phyloP scores from a whole-genome alignment of 2,888 invertebrate genomes.

The Hemithea aestivaria region DNA sequence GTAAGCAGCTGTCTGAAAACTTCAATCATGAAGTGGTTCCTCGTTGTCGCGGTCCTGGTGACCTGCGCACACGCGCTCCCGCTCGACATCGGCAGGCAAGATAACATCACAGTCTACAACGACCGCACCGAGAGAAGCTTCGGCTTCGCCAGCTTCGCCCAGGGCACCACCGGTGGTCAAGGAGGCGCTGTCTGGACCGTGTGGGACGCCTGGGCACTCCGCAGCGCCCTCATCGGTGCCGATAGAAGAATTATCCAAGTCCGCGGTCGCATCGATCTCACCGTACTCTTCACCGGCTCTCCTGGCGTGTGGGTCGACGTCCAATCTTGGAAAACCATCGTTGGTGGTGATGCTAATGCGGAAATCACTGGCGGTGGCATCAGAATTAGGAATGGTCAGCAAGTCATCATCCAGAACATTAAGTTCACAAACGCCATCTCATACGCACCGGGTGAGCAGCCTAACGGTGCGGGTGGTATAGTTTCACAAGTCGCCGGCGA shows the following conservation, averaged over 20 bases:
- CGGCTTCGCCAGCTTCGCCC: slow-evolving; percentile 14
- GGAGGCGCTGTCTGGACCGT: slow-evolving; percentile 21
- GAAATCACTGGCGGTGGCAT: slow-evolving; percentile 21
- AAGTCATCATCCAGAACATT: slow-evolving; percentile 22
- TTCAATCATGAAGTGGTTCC: no score
- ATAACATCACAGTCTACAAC: background rate
- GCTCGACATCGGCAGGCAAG: background rate
- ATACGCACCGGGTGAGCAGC: slow-evolving; percentile 17
- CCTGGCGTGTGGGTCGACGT: slow-evolving; percentile 19
- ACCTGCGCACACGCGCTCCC: no score
- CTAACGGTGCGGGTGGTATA: slow-evolving; percentile 18
- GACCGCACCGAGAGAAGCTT: no score
- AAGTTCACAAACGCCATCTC: slow-evolving; percentile 21
- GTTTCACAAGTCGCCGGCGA: background rate
- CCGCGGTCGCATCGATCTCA: slow-evolving; percentile 20
- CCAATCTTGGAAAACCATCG: slow-evolving; percentile 18
- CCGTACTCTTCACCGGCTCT: slow-evolving; percentile 12
- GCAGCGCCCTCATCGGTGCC: slow-evolving; percentile 10
- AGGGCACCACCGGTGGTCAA: slow-evolving; percentile 18
- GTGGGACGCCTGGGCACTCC: slow-evolving; percentile 16
- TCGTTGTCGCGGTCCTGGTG: no score
- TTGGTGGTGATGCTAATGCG: slow-evolving; percentile 17
- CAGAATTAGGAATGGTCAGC: slow-evolving; percentile 7
- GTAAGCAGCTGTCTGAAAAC: no score
- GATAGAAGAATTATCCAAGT: slow-evolving; percentile 9